Percentiles rank a stretch among this genome's conserved stretches.
Conservation (phyloP, 2,113 vertebrate species). For the Scortum barcoo region DNA sequence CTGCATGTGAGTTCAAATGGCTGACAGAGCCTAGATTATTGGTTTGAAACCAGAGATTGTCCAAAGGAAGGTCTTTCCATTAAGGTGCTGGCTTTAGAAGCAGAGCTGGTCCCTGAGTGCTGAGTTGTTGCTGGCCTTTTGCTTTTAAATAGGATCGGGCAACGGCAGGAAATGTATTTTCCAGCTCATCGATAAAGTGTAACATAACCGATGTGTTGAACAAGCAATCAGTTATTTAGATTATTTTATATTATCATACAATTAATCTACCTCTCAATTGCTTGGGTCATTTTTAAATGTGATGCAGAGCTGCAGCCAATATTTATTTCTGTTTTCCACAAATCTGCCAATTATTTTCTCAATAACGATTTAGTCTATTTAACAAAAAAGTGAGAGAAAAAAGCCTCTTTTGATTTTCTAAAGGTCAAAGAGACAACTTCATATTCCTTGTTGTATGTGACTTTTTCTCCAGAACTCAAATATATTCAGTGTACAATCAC, state of each 20-base stretch:
- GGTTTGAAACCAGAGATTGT: slow-evolving; percentile 5
- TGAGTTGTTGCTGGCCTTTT: background rate
- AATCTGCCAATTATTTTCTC: background rate
- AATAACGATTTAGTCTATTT: background rate
- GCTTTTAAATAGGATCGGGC: background rate
- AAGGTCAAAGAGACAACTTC: background rate
- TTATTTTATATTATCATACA: background rate
- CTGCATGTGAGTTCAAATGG: background rate
- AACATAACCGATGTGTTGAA: background rate
- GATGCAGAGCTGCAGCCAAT: background rate
- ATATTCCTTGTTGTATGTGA: background rate
- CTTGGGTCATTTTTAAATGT: background rate
- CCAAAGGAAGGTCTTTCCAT: background rate
- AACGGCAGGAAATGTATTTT: background rate
- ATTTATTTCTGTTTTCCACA: background rate
- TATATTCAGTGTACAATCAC: background rate
- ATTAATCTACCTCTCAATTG: background rate
- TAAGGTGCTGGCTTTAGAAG: background rate
- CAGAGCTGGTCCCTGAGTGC: background rate
- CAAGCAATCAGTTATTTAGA: background rate
- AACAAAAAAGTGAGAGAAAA: background rate
- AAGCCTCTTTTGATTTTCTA: background rate
- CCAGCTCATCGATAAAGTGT: background rate
- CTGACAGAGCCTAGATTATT: background rate
- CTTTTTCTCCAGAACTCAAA: background rate